Conservation (phyloP, 2,888 invertebrate species). For the Rhorus exstirpatorius region DNA sequence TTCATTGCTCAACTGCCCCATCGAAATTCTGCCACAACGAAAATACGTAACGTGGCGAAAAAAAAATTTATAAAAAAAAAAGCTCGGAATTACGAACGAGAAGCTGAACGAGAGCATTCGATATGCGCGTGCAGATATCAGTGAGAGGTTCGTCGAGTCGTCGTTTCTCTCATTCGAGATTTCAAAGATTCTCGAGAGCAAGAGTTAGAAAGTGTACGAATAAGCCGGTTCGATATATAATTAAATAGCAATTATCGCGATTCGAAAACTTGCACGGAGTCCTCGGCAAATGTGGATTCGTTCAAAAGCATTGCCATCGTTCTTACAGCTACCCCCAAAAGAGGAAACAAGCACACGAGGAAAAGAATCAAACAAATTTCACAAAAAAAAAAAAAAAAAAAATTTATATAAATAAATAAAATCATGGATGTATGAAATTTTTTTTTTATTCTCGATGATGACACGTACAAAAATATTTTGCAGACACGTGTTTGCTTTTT, state of each 20-base stretch:
- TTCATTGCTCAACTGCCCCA: no score
- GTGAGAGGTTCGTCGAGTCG: slow-evolving; percentile 29
- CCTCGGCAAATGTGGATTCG: background rate
- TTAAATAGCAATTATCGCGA: slow-evolving; percentile 9
- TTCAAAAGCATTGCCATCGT: no score
- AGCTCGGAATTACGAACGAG: background rate
- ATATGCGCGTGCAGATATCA: no score
- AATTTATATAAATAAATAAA: background rate
- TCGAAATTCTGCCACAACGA: no score
- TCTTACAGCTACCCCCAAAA: background rate
- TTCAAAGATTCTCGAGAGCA: slow-evolving; percentile 21
- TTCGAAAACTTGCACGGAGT: slow-evolving; percentile 21
- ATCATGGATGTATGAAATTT: background rate
- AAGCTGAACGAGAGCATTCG: slow-evolving; percentile 11
- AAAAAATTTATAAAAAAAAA: no score
- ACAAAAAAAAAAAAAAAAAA: background rate
- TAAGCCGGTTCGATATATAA: slow-evolving; percentile 44
- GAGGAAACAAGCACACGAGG: background rate
- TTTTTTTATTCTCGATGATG: slow-evolving; percentile 4
- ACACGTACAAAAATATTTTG: slow-evolving; percentile 13
- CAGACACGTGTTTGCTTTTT: background rate
- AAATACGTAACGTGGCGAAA: no score
- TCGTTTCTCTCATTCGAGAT: slow-evolving; percentile 9
- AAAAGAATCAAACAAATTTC: background rate
- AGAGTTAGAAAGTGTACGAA: slow-evolving; percentile 56